Evolutionary conservation across 2,797 vertebrate genomes (phyloP), one percentile per base, ranked within the genome.

Genomic region (Platyrinchus mystaceus): DNA sequence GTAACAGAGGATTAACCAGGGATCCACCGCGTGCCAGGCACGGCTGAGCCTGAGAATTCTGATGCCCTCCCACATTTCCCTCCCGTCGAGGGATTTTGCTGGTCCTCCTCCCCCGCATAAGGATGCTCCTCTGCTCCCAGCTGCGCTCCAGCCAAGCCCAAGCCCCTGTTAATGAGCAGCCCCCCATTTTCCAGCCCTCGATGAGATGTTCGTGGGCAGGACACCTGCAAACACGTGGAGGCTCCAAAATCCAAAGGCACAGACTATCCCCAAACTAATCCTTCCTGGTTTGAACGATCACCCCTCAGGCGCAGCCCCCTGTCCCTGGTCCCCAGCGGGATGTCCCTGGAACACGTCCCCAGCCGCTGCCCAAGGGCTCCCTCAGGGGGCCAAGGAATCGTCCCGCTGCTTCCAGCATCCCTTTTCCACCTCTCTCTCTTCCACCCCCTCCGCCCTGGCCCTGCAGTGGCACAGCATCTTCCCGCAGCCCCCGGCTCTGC

Each of bases 401-500:
- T 27, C 43, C 37, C 4, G 11, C 12, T 46, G 39, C 39, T 16
- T 26, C 26, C 17, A 34, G 41, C 50, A 22, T 3, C 81, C 6
- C 46, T 3, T 0, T 8, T 50, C 47, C 22, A 8, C 19, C 3
- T 50, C 20, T 11, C 39, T 1, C 27, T 2, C 27, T 5, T 7
- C 26, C 2, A 1, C 6, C 37, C 28, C 37, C 49, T 23, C 14
- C 0, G 0, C 18, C 32, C 13, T 0, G 1, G 20, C 10, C 55
- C 62, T 2, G 10, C 13, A 4, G 58, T 26, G 24, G 64, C 56
- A 28, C 77, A 17, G 55, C 46, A 5, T 2, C 77, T 10, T 7
- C 11, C 32, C 3, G 0, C 68, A 19, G 53, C 19, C 24, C 64
- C 32, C 26, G 6, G 43, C 68, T 59, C 53, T 67, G n/a, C 70